Percentiles rank a stretch among this genome's conserved stretches.
phyloP scores from a whole-genome alignment of 2,888 invertebrate genomes.

The Antitype chi region DNA sequence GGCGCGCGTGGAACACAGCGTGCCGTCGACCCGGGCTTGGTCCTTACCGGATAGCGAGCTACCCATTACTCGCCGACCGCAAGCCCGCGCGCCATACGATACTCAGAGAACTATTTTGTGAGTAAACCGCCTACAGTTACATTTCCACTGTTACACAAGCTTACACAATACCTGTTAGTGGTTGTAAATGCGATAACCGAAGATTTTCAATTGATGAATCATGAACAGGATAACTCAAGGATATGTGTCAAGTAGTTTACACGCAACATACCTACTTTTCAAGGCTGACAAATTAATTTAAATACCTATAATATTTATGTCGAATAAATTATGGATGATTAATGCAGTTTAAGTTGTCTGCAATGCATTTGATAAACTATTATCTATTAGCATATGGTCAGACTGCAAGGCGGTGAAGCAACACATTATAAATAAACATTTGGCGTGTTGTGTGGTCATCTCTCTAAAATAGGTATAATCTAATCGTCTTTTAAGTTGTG shows the following conservation, averaged over 20 bases:
- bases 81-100: too few relatives aligned
- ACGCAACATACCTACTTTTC: conserved; percentile 13
- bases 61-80: too few relatives aligned
- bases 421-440: conserved; percentile 40
- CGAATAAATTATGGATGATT: conserved; percentile 20
- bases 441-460: conserved; percentile 28
- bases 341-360: conserved; percentile 17
- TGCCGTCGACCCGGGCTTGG: too few relatives aligned
- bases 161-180: background rate
- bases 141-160: background rate
- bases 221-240: conserved; percentile 22
- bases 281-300: conserved; percentile 23
- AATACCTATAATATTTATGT: conserved; percentile 19
- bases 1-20: too few relatives aligned
- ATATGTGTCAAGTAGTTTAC: conserved; percentile 30
- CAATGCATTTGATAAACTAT: conserved; percentile 16
- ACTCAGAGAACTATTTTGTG: background rate
- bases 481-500: background rate
- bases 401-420: conserved; percentile 28
- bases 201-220: conserved; percentile 33
- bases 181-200: conserved; percentile 19
- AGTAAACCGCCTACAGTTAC: background rate
- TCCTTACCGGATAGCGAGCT: too few relatives aligned
- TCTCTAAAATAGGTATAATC: conserved; percentile 20
- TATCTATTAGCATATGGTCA: conserved; percentile 24